These are phyloP conservation scores for Limnephilus auricula DNA, from an alignment of 2,888 invertebrate species.

Conservation along the genomic window DNA sequence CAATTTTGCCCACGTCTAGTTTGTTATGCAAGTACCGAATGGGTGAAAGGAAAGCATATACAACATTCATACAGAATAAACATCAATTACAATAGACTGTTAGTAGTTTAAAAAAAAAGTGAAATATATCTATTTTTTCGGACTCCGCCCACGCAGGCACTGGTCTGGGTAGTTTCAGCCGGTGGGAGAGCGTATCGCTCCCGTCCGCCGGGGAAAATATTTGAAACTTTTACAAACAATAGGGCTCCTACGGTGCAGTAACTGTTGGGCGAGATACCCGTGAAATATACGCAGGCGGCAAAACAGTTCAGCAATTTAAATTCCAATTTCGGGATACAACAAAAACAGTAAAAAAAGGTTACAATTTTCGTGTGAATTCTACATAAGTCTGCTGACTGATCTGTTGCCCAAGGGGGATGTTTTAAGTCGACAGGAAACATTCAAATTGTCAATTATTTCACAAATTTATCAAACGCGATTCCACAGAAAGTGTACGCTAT, in stretches of 20 bases:
- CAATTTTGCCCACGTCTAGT: too few relatives aligned
- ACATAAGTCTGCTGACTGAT: neutral
- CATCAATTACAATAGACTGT: neutral
- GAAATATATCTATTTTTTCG: neutral
- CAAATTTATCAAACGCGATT: neutral
- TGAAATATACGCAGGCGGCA: constrained; percentile 7
- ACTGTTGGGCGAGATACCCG: neutral
- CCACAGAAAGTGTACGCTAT: neutral
- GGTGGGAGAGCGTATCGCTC: neutral
- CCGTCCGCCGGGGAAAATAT: neutral
- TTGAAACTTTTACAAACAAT: neutral
- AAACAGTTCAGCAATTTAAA: constrained; percentile 13
- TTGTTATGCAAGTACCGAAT: neutral
- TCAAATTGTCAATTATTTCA: neutral
- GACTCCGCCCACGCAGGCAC: neutral
- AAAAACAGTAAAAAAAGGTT: neutral
- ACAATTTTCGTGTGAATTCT: neutral
- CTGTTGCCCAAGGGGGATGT: neutral
- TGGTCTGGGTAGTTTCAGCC: neutral
- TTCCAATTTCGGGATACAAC: constrained; percentile 4
- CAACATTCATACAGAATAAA: neutral
- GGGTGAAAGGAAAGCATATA: neutral
- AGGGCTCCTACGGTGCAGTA: neutral
- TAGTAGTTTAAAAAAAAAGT: neutral
- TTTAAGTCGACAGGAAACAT: neutral